Conservation (phyloP, 2,113 vertebrate genomes). For the Oncorhynchus nerka region DNA sequence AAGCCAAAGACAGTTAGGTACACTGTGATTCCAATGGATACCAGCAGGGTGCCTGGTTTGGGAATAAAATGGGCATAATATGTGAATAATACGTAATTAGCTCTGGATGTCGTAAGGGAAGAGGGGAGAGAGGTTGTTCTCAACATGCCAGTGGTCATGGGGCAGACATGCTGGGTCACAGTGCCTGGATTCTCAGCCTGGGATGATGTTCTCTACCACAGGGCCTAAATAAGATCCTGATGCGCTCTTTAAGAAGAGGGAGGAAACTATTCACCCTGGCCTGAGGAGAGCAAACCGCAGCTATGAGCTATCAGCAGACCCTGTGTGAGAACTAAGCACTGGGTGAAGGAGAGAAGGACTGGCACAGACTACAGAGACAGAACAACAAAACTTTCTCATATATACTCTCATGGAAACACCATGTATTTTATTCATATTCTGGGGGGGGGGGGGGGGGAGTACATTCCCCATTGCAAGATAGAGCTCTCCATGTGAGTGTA, state of each 20-base stretch:
- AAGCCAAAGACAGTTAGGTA: constrained; percentile 32
- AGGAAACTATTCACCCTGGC: background rate
- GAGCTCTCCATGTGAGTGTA: too few relatives aligned
- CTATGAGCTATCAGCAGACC: background rate
- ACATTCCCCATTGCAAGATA: too few relatives aligned
- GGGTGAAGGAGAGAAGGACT: too few relatives aligned
- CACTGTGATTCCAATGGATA: constrained; percentile 30
- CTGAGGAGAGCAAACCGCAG: background rate
- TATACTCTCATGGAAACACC: too few relatives aligned
- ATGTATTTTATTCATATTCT: too few relatives aligned
- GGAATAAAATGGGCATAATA: constrained; percentile 3
- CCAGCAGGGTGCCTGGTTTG: constrained; percentile 8
- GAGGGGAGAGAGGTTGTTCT: background rate
- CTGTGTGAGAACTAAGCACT: background rate
- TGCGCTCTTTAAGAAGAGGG: background rate
- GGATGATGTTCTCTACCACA: constrained; percentile 25
- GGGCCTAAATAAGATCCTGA: constrained; percentile 27
- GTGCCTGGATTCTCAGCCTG: constrained; percentile 10
- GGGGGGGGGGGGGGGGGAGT: too few relatives aligned
- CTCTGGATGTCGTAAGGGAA: background rate
- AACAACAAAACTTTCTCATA: too few relatives aligned
- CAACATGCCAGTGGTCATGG: constrained; percentile 43
- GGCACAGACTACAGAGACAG: too few relatives aligned
- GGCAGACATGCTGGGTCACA: constrained; percentile 28
- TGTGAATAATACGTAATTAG: background rate